Evolutionary conservation across 2,113 vertebrate genomes (phyloP).

Genomic region (Coreoperca whiteheadi): DNA sequence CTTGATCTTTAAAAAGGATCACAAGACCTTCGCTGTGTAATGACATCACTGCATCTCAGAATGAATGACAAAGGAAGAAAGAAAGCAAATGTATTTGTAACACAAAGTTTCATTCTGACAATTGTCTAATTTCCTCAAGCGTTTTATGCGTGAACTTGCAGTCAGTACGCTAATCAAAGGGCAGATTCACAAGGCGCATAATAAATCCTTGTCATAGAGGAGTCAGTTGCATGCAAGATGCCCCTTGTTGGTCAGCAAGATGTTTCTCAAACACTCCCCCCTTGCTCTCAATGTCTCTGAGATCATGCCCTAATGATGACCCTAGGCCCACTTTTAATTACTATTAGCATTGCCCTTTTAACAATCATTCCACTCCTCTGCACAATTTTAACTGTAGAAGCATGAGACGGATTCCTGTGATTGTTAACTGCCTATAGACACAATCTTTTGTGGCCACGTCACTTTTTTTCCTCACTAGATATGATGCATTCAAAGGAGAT

Average conservation of each 20-base stretch:
- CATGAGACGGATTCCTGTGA: constrained; percentile 67
- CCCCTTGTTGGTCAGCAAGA: constrained; percentile 72
- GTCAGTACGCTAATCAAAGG: constrained; percentile 70
- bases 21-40: constrained; percentile 36
- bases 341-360: constrained; percentile 82
- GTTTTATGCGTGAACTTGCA: constrained; percentile 58
- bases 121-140: constrained; percentile 74
- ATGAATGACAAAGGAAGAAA: constrained; percentile 58
- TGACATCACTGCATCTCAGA: constrained; percentile 64
- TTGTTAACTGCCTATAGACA: constrained; percentile 68
- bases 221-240: constrained; percentile 55
- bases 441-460: constrained; percentile 60
- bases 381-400: constrained; percentile 75
- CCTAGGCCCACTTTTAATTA: constrained; percentile 81
- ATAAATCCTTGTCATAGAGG: constrained; percentile 67
- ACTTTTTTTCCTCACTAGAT: constrained; percentile 21
- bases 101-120: constrained; percentile 61
- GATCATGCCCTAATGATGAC: constrained; percentile 84
- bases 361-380: constrained; percentile 81
- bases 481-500: constrained; percentile 43
- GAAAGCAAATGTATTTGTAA: constrained; percentile 59
- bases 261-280: constrained; percentile 68
- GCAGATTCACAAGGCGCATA: constrained; percentile 56
- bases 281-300: constrained; percentile 68
- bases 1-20: constrained; percentile 62